Evolutionary conservation across 1,140 invertebrate species (phyloP), one percentile per base, ranked within the genome.

Genomic region (Dermatophagoides farinae): DNA sequence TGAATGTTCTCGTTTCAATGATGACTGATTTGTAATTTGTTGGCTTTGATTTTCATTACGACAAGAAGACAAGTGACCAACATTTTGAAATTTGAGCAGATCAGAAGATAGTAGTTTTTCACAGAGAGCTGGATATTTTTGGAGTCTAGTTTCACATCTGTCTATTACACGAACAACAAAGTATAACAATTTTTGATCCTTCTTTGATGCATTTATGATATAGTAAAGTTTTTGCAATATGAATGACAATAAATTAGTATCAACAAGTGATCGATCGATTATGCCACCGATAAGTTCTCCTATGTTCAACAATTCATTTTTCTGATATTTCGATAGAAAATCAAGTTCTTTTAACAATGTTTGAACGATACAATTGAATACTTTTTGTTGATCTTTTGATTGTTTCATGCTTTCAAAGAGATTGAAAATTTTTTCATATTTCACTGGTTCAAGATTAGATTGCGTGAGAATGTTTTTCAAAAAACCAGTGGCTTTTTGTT

Each of bases 321-420:
- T 93, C 0, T 95, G 95, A 74, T 99, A 99, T 70, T 97, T 90
- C 1, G 89, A 88, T 70, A 98, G 97, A 71, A 97, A 98, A 67
- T 84, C 80, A 71, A 97, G 97, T 70, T 99, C 95, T 74, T 98
- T 95, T 73, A 97, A 97, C 6, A 99, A 77, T 73, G 97, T 98
- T 25, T 89, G 77, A 51, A 99, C 73, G 88, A 98, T 97, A 70
- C 95, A 98, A n/a, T 82, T 81, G 70, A 93, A 97, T 0, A 98
- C 88, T 68, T 83, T 80, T 72, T 84, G 79, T 71, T 97, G 91
- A 66, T 79, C 83, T 0, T 77, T 77, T 0, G 91, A 95, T 61
- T 96, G 87, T 72, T 93, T 87, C 72, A 97, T 66, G 31, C 57
- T 40, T 22, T 95, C 95, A 23, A 97, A 72, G 82, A 96, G 90